These are phyloP conservation scores for Scatophagus argus DNA, from an alignment of 2,113 vertebrate species.

Conservation along the genomic window DNA sequence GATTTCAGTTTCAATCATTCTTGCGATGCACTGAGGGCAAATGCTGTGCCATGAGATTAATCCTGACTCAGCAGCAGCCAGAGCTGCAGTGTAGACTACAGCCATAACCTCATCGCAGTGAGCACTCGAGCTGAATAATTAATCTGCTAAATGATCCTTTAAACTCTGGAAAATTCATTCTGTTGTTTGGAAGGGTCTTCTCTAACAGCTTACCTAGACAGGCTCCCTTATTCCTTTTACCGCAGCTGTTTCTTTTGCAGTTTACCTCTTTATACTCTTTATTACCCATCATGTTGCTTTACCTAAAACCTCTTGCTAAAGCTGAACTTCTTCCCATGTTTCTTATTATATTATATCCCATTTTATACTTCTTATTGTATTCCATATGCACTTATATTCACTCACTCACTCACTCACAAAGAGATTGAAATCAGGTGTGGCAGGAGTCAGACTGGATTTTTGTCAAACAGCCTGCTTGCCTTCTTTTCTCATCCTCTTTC, in stretches of 20 bases:
- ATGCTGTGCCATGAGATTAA: constrained; percentile 14
- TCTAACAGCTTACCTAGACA: background rate
- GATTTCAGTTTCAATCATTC: constrained; percentile 57
- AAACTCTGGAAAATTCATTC: constrained; percentile 36
- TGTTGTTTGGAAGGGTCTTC: constrained; percentile 26
- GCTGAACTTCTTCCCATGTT: background rate
- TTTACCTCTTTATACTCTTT: background rate
- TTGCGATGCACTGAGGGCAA: constrained; percentile 45
- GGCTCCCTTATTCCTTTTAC: background rate
- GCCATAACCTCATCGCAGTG: constrained; percentile 29
- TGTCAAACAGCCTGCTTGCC: constrained; percentile 2
- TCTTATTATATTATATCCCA: background rate
- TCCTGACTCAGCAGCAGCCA: constrained; percentile 48
- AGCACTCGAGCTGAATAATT: constrained; percentile 60
- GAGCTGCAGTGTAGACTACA: background rate
- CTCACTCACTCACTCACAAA: constrained; percentile 2
- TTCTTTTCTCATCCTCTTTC: background rate
- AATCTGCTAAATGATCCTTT: constrained; percentile 50
- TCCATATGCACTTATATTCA: background rate
- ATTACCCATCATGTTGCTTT: background rate
- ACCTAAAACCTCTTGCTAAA: background rate
- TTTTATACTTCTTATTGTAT: background rate
- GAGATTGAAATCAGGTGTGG: constrained; percentile 18
- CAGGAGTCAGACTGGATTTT: constrained; percentile 39
- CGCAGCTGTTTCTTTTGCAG: background rate